Base-by-base conservation (phyloP, 2,797 vertebrate genomes). In the Momotus momota region DNA sequence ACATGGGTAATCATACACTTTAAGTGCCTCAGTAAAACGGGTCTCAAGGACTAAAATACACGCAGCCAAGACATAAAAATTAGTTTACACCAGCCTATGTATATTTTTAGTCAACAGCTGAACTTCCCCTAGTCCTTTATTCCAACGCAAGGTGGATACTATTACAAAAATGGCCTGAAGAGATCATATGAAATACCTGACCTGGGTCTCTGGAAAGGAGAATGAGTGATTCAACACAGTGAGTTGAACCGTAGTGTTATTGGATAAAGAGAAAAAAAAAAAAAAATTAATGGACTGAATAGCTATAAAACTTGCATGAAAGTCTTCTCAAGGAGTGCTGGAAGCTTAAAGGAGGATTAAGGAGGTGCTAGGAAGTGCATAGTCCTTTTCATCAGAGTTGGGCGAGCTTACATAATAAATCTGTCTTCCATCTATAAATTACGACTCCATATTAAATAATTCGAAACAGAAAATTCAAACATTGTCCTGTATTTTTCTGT, bases 291-390 rank as follows among this genome's bases (percentile, higher is more conserved):
- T 65, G 49, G 38, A 62, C 74, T 89, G 83, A 89, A 64, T 46
- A 82, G 16, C 48, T 82, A 95, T 62, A 86, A 93, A 94, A 86
- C 46, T 62, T 80, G 38, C 78, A 35, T 74, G 21, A 78, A 93
- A 92, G 51, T 86, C 78, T 93, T 95, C 74, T 88, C 74, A 89
- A 95, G 67, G 67, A 90, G 75, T 38, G 35, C 57, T 80, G 52
- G 40, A 90, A 96, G 38, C 64, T 80, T 87, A 71, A 81, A 91
- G 40, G 25, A 80, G 71, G 22, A 73, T 40, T 84, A 70, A 84
- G 73, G 45, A 81, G 38, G 54, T 60, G n/a, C 31, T 88, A 65
- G 52, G n/a, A 91, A 75, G 60, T 27, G 19, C 41, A 58, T 22
- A 49, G 58, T 51, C 55, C 27, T 86, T 92, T 73, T 57, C n/a